Conservation (phyloP, 2,888 invertebrate genomes). For the Dolomedes plantarius region DNA sequence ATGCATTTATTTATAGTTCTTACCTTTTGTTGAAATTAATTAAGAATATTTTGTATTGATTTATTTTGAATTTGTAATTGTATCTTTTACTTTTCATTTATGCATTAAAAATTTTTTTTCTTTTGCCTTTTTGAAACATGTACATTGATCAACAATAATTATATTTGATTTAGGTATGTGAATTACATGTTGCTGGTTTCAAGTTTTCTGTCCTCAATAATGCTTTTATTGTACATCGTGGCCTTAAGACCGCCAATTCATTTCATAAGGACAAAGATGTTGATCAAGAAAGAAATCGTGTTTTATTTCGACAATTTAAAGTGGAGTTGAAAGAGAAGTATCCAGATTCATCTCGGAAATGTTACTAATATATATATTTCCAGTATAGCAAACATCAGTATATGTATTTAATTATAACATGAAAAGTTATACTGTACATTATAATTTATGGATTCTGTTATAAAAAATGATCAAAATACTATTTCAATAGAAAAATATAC, state of each 20-base stretch:
- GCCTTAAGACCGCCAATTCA: slow-evolving; percentile 78
- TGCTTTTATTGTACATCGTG: slow-evolving; percentile 80
- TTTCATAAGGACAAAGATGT: slow-evolving; percentile 79
- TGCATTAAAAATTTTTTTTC: too few relatives aligned
- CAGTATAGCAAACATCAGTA: neutral
- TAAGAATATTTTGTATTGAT: too few relatives aligned
- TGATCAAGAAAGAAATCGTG: slow-evolving; percentile 79
- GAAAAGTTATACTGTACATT: neutral
- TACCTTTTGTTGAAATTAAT: too few relatives aligned
- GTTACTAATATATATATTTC: slow-evolving; percentile 75
- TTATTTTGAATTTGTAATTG: too few relatives aligned
- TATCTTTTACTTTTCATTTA: too few relatives aligned
- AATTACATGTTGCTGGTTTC: slow-evolving; percentile 80
- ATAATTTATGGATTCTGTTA: neutral
- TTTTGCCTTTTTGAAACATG: too few relatives aligned
- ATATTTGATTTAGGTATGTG: slow-evolving; percentile 78
- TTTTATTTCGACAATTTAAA: slow-evolving; percentile 79
- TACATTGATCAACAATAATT: too few relatives aligned
- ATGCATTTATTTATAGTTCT: too few relatives aligned
- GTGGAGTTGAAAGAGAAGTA: slow-evolving; percentile 79
- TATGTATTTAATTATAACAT: neutral
- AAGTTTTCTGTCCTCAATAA: slow-evolving; percentile 80
- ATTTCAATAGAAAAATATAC: neutral
- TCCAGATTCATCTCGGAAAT: slow-evolving; percentile 78
- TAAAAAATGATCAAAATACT: neutral